phyloP scores from a whole-genome alignment of 1,140 invertebrate genomes.

The Drosophila lacertosa region DNA sequence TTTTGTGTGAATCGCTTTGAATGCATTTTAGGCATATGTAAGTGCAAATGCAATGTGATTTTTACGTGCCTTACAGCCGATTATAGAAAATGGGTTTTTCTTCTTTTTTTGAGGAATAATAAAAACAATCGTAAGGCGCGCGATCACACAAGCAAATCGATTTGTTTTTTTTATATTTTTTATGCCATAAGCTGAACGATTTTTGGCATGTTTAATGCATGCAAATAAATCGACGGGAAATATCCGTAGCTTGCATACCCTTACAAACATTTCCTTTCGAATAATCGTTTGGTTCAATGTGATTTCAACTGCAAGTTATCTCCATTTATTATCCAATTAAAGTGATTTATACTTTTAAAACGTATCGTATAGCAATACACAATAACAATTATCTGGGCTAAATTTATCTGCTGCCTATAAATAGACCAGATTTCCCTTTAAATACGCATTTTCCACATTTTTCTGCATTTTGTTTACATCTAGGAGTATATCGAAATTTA shows the following conservation, averaged over 20 bases:
- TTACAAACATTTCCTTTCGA: neutral
- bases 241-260: neutral
- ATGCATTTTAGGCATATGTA: constrained; percentile 18
- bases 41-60: constrained; percentile 19
- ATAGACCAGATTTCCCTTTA: constrained; percentile 27
- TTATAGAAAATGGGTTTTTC: constrained; percentile 20
- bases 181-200: neutral
- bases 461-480: constrained; percentile 52
- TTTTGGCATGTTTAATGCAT: neutral
- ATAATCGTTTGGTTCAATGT: too few species aligned
- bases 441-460: constrained; percentile 30
- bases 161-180: neutral
- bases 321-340: too few species aligned
- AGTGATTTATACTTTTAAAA: too few species aligned
- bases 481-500: constrained; percentile 22
- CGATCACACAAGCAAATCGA: neutral
- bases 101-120: neutral
- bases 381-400: too few species aligned
- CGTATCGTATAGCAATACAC: too few species aligned
- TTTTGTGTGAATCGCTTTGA: constrained; percentile 19
- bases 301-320: too few species aligned
- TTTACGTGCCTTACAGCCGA: constrained; percentile 36
- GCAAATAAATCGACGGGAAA: neutral
- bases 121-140: neutral
- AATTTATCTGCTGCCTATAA: constrained; percentile 27